Conservation (phyloP, 2,797 vertebrate genomes). For the Sebastolobus alascanus region DNA sequence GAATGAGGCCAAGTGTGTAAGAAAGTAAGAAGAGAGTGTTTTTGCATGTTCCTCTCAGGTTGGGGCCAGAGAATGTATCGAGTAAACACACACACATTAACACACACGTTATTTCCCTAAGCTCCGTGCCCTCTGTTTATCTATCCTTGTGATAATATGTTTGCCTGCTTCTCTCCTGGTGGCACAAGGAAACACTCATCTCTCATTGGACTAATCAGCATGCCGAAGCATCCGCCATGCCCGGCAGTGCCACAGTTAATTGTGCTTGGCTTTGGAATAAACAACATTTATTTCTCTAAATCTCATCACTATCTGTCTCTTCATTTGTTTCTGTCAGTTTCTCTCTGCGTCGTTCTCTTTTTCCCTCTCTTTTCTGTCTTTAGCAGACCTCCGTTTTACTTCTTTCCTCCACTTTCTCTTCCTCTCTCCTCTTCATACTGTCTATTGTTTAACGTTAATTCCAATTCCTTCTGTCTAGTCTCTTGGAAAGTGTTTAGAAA, state of each 20-base stretch:
- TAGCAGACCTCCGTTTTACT: conserved; percentile 11
- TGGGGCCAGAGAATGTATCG: conserved; percentile 1
- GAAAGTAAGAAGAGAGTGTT: conserved; percentile 5
- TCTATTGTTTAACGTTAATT: not conserved
- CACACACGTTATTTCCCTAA: conserved; percentile 44
- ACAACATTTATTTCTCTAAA: conserved; percentile 79
- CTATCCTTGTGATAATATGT: conserved; percentile 76
- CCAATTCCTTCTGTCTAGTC: not conserved
- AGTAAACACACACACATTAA: conserved; percentile 6
- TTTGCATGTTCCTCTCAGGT: conserved; percentile 30
- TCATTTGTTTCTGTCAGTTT: conserved; percentile 69
- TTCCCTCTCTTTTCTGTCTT: not conserved
- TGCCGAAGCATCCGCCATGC: conserved; percentile 76
- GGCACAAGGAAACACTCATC: conserved; percentile 79
- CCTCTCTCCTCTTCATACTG: not conserved
- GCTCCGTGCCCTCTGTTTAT: conserved; percentile 73
- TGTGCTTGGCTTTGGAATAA: conserved; percentile 80
- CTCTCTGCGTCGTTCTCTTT: conserved; percentile 22
- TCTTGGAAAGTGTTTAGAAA: conserved; percentile 16
- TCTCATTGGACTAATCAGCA: conserved; percentile 84
- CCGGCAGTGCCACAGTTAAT: conserved; percentile 82
- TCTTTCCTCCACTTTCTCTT: conserved; percentile 1
- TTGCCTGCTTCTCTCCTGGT: conserved; percentile 75
- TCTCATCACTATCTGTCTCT: conserved; percentile 71
- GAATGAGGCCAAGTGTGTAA: not conserved